Conservation (phyloP, 2,797 vertebrate species). For the Acomys russatus region DNA sequence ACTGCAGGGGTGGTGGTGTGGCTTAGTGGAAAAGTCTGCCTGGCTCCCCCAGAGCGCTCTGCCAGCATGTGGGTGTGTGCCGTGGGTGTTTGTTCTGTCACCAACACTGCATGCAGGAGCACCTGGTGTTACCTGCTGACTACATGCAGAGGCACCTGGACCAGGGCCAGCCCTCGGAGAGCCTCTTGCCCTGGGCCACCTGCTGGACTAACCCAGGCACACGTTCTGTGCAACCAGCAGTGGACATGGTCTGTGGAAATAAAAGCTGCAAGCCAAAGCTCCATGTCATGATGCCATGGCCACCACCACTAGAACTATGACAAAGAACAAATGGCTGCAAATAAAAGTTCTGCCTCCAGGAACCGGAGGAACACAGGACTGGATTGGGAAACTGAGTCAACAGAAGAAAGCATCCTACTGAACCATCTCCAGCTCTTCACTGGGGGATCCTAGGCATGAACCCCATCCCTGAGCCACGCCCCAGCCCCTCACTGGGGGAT, state of each 20-base stretch:
- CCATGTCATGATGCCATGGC: background rate
- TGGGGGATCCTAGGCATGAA: background rate
- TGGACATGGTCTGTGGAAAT: background rate
- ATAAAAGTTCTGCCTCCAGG: slow-evolving; percentile 75
- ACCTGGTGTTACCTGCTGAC: background rate
- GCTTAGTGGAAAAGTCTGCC: background rate
- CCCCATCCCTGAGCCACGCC: background rate
- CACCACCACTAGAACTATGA: background rate
- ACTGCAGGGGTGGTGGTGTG: background rate
- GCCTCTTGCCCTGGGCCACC: background rate
- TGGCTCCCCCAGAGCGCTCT: background rate
- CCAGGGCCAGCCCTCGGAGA: background rate
- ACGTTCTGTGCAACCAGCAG: background rate
- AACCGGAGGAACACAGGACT: slow-evolving; percentile 62
- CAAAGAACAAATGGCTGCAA: slow-evolving; percentile 36
- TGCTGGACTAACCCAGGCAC: background rate
- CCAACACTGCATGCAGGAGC: background rate
- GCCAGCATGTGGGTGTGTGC: background rate
- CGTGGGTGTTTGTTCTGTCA: background rate
- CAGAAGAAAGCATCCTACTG: slow-evolving; percentile 61
- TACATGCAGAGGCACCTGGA: background rate
- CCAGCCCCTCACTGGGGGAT: too few relatives aligned
- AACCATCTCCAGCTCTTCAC: too few relatives aligned
- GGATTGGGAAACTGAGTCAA: slow-evolving; percentile 80
- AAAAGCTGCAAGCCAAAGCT: background rate